A percentile compares a stretch with the other conserved stretches of the same genome.
These are phyloP conservation scores for Phataginus tricuspis DNA, from an alignment of 2,797 vertebrate species.

Conservation along the genomic window DNA sequence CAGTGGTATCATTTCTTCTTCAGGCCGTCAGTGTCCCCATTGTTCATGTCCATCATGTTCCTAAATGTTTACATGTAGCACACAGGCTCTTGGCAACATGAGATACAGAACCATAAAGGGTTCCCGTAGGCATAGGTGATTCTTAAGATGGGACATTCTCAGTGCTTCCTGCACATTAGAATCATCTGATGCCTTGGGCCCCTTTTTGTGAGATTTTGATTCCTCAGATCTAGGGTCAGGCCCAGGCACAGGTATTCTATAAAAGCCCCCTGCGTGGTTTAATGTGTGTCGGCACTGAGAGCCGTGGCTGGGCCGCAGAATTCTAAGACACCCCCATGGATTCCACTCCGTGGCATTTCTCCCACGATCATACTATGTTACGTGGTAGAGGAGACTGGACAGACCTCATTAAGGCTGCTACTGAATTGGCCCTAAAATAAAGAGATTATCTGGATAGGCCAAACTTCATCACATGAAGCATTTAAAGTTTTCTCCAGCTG, in stretches of 20 bases:
- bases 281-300: neutral
- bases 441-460: neutral
- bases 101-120: neutral
- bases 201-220: too few species aligned
- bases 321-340: neutral
- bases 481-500: neutral
- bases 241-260: neutral
- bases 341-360: neutral
- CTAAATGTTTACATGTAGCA: neutral
- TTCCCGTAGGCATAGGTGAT: neutral
- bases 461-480: neutral
- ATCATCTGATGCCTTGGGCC: neutral
- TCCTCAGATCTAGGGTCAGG: neutral
- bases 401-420: neutral
- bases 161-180: neutral
- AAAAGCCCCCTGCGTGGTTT: neutral
- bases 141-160: neutral
- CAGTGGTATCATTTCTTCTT: neutral
- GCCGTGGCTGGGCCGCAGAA: neutral
- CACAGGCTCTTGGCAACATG: neutral
- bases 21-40: neutral
- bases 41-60: accelerated
- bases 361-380: neutral
- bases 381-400: neutral
- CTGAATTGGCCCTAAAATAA: neutral